Conservation (phyloP, 1,140 invertebrate genomes). For the Hylaeus anthracinus region DNA sequence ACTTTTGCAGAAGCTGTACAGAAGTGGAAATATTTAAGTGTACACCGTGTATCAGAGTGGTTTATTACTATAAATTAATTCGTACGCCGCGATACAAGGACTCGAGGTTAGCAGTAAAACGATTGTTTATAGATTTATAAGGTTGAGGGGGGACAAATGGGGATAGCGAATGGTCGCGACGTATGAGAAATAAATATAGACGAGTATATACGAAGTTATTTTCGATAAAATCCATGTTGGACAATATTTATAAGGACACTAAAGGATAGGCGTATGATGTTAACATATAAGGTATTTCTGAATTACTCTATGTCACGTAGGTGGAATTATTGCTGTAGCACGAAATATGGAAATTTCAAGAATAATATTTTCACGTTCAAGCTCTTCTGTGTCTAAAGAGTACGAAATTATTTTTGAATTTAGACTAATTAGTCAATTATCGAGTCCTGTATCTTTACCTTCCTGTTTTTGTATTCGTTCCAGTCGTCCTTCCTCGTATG, state of each 20-base stretch:
- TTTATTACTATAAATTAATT: conserved; percentile 23
- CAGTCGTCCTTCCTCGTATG: background rate
- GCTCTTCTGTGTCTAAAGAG: background rate
- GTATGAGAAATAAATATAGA: conserved; percentile 21
- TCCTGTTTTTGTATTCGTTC: conserved; percentile 13
- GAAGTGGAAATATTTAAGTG: background rate
- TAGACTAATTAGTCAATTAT: conserved; percentile 10
- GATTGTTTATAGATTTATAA: conserved; percentile 45
- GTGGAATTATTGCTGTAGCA: background rate
- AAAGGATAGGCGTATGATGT: background rate
- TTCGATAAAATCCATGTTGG: conserved; percentile 44
- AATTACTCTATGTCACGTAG: background rate
- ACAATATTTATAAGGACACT: conserved; percentile 39
- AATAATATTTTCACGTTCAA: background rate
- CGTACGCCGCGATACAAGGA: conserved; percentile 9
- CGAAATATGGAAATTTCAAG: background rate
- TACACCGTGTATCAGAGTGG: conserved; percentile 20
- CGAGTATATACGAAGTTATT: conserved; percentile 34
- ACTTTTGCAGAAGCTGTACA: background rate
- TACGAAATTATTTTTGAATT: background rate
- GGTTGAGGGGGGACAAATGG: background rate
- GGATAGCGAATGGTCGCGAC: background rate
- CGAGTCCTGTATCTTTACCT: conserved; percentile 29
- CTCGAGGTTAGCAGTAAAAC: conserved; percentile 34
- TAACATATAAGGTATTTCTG: conserved; percentile 12